Evolutionary conservation across 2,888 invertebrate genomes (phyloP).

Genomic region (Adineta ricciae): DNA sequence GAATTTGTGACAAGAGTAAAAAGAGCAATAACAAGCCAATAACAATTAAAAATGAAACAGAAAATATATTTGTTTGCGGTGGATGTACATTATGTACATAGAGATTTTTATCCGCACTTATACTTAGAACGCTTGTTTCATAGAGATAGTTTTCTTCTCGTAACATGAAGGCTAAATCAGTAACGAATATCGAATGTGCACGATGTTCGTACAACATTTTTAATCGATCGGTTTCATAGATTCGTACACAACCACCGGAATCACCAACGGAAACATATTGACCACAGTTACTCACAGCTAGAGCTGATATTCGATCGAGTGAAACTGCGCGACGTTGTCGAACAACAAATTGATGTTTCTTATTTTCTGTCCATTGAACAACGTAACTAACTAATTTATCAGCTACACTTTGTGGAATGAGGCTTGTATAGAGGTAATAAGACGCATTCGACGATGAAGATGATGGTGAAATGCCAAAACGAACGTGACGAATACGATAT

Average conservation of each 20-base stretch:
- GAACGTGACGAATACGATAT: slow-evolving; percentile 20
- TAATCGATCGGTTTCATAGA: neutral
- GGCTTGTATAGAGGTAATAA: neutral
- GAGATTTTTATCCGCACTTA: slow-evolving; percentile 16
- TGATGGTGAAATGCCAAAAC: neutral
- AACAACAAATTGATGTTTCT: neutral
- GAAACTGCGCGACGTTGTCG: neutral
- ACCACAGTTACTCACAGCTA: neutral
- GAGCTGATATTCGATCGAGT: neutral
- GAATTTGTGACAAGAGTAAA: slow-evolving; percentile 2
- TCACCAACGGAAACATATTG: neutral
- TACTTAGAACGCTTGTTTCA: slow-evolving; percentile 7
- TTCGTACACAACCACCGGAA: neutral
- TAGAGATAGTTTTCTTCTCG: slow-evolving; percentile 10
- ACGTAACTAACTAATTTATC: slow-evolving; percentile 20
- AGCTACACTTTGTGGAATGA: neutral
- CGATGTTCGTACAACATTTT: slow-evolving; percentile 8
- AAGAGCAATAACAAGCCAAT: neutral
- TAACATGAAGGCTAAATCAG: neutral
- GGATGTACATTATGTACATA: slow-evolving; percentile 13
- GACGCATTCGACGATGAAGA: neutral
- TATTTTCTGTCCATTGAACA: slow-evolving; percentile 7
- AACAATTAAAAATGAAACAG: neutral
- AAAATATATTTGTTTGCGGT: neutral
- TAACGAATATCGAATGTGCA: slow-evolving; percentile 7